Evolutionary conservation across 1,140 invertebrate species (phyloP), one percentile per base, ranked within the genome.

Genomic region (Eulimnadia texana): DNA sequence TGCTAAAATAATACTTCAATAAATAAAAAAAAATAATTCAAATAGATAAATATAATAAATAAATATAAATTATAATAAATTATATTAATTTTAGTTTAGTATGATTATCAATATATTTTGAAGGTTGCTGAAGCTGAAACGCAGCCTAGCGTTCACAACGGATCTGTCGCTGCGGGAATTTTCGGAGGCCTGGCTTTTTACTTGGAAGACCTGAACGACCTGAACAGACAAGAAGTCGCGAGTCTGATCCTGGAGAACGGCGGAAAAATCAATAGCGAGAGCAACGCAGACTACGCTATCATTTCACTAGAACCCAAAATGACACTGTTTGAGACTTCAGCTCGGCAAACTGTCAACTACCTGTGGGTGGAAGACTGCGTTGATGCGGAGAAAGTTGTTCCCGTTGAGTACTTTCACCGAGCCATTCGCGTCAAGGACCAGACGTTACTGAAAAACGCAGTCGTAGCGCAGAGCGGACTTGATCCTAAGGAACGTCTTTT

Each of bases 381-480:
- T 62, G 79, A 84, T 63, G 69, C 78, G 33, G 73, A 78, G 25
- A 67, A 73, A 65, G 61, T 86, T 16, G 65, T 84, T 23, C 70
- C 77, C 0, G 66, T 84, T 22, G 67, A 76, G 59, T 83, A 83
- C 70, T 85, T 82, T 66, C 85, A 86, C 68, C 70, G 71, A 27
- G 82, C 83, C 0, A 67, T 86, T 23, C 69, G 70, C 9, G 67
- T 79, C 22, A 69, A 69, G 1, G 68, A 72, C 9, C 68, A 73
- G 0, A 73, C 76, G 60, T 83, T 85, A 1, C 72, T 94, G 20
- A 65, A 72, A 0, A 80, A 79, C 33, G 86, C 85, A 69, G 84
- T 87, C 0, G 78, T 92, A 28, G 82, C 84, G 2, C 78, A 90
- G 61, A 90, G 85, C 67, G 82, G 82, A 1, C 91, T 88, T 69